phyloP scores from a whole-genome alignment of 2,113 vertebrate genomes.

The Xerus inauris region DNA sequence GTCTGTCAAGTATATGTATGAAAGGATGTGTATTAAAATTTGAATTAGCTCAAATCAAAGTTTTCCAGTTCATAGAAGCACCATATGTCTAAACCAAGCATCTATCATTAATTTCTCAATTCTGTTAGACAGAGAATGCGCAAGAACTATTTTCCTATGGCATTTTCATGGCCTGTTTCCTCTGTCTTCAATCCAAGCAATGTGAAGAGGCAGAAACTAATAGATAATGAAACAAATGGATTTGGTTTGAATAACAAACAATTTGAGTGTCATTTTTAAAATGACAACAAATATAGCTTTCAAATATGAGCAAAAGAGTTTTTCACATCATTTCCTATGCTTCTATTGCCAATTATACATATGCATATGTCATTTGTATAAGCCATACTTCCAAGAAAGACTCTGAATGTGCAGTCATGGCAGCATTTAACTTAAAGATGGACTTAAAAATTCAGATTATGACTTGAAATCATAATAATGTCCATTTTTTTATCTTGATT shows the following conservation, averaged over 20 bases:
- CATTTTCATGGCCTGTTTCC: conserved; percentile 24
- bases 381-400: not conserved
- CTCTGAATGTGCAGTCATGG: not conserved
- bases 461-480: not conserved
- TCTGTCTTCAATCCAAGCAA: not conserved
- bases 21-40: not conserved
- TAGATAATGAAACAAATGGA: conserved; percentile 51
- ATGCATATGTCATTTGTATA: not conserved
- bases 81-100: not conserved
- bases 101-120: conserved; percentile 49
- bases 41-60: conserved; percentile 35
- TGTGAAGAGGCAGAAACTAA: conserved; percentile 45
- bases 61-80: conserved; percentile 26
- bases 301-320: conserved; percentile 1
- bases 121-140: not conserved
- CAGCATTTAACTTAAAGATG: not conserved
- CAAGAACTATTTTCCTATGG: conserved; percentile 31
- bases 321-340: conserved; percentile 12
- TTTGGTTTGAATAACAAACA: conserved; percentile 61
- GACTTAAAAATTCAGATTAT: not conserved
- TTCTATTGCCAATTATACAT: not conserved
- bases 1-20: not conserved
- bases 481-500: conserved; percentile 31
- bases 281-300: conserved; percentile 19
- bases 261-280: conserved; percentile 42